A percentile compares a stretch with the other conserved stretches of the same genome.
Conservation (phyloP, 2,113 vertebrate species). For the Anas platyrhynchos region DNA sequence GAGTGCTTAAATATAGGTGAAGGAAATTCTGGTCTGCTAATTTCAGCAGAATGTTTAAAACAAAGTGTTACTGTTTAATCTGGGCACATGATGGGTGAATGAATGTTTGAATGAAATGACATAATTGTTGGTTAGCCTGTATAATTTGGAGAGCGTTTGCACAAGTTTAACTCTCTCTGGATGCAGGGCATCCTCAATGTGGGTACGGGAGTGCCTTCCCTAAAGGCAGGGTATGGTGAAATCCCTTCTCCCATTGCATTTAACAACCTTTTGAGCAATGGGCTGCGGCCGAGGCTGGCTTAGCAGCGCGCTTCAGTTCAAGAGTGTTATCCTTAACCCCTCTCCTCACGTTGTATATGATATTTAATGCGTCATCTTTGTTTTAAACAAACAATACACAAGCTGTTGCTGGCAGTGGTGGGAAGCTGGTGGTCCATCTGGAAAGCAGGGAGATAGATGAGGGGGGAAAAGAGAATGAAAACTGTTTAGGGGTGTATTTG, state of each 20-base stretch:
- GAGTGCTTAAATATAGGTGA: conserved; percentile 77
- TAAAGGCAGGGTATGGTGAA: background rate
- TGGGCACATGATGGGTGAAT: conserved; percentile 80
- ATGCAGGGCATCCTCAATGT: conserved; percentile 57
- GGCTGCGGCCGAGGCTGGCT: conserved; percentile 2
- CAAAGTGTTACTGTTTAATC: conserved; percentile 83
- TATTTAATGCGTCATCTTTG: conserved; percentile 94
- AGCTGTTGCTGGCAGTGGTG: conserved; percentile 89
- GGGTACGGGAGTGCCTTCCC: conserved; percentile 32
- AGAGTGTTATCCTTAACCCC: conserved; percentile 64
- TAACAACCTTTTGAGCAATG: background rate
- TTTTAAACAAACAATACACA: conserved; percentile 90
- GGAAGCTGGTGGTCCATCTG: conserved; percentile 87
- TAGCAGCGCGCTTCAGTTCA: background rate
- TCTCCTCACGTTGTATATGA: conserved; percentile 80
- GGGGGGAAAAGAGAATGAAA: conserved; percentile 78
- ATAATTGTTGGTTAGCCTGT: conserved; percentile 81
- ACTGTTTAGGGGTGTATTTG: conserved; percentile 74
- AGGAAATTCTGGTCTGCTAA: conserved; percentile 79
- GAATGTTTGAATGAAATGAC: conserved; percentile 83
- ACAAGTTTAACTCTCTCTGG: conserved; percentile 76
- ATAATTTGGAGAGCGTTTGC: conserved; percentile 77
- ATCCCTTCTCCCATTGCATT: conserved; percentile 22
- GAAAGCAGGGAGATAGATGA: conserved; percentile 82
- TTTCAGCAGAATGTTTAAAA: conserved; percentile 80